Conservation (phyloP, 2,888 invertebrate genomes). For the Standfussiana lucernea region DNA sequence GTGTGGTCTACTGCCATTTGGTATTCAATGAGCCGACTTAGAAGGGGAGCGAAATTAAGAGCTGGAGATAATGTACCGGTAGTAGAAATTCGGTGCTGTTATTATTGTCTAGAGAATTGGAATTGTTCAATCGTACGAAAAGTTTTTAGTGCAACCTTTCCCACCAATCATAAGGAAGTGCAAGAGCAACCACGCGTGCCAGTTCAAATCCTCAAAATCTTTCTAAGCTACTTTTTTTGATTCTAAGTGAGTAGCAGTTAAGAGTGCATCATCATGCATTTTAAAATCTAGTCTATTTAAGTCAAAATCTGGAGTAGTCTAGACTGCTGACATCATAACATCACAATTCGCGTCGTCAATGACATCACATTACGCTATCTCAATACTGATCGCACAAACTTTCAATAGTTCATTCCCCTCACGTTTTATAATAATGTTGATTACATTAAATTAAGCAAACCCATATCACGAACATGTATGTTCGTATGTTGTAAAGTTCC, state of each 20-base stretch:
- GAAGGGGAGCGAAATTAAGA: conserved; percentile 69
- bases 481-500: conserved; percentile 54
- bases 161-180: neutral
- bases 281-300: conserved; percentile 21
- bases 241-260: neutral
- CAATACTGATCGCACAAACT: conserved; percentile 42
- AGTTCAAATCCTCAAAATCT: neutral
- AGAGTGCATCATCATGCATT: neutral
- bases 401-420: conserved; percentile 54
- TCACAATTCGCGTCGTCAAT: conserved; percentile 38
- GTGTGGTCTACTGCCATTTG: conserved; percentile 80
- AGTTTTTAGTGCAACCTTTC: neutral
- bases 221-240: neutral
- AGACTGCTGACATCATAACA: conserved; percentile 47
- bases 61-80: conserved; percentile 61
- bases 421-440: conserved; percentile 58
- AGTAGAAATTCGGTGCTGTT: conserved; percentile 49
- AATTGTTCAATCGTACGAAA: conserved; percentile 13
- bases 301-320: conserved; percentile 37
- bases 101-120: conserved; percentile 31
- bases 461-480: conserved; percentile 54
- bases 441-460: conserved; percentile 64
- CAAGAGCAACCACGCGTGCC: neutral
- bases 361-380: conserved; percentile 60
- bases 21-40: conserved; percentile 83